Evolutionary conservation across 1,140 invertebrate species (phyloP), one percentile per base, ranked within the genome.

Genomic region (Formica exsecta): DNA sequence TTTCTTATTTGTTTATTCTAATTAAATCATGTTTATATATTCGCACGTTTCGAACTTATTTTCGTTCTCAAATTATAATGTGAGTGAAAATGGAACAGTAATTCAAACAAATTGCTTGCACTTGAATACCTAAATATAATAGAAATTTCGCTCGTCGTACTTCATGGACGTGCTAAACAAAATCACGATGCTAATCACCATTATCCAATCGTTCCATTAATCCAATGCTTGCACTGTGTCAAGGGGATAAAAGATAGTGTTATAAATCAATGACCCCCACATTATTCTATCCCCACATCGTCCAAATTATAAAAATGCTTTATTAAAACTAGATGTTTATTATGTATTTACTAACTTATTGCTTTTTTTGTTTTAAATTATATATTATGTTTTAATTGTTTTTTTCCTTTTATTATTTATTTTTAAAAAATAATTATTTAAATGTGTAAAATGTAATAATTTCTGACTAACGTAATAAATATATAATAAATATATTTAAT

Each of bases 121-220:
- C 16, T 70, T n/a, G 22, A 70, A 80, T 25, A 22, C 1, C 6
- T 73, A 74, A 73, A 74, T 25, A n/a, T 44, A 13, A 38, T 22
- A n/a, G 19, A 83, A 51, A 2, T 51, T 51, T 51, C 48, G 41
- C n/a, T 36, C 0, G 13, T 61, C 13, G 0, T 25, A 66, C 36
- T 61, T 68, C 6, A 29, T 11, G 2, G 8, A 13, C n/a, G 29
- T 11, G 16, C 9, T 62, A 36, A 62, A 81, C 59, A 61, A 41
- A 41, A 61, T 73, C 36, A 57, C 44, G 13, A 57, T 38, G 19
- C 11, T 61, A 51, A 83, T 83, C 68, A 22, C 19, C 22, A 74
- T 74, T 83, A 83, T 83, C 57, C 68, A 62, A 73, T 74, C 68
- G 48, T 61, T 3, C 19, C 6, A 13, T 81, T 73, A 73, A 71